Evolutionary conservation across 1,140 invertebrate species (phyloP).

Genomic region (Drosophila orena): DNA sequence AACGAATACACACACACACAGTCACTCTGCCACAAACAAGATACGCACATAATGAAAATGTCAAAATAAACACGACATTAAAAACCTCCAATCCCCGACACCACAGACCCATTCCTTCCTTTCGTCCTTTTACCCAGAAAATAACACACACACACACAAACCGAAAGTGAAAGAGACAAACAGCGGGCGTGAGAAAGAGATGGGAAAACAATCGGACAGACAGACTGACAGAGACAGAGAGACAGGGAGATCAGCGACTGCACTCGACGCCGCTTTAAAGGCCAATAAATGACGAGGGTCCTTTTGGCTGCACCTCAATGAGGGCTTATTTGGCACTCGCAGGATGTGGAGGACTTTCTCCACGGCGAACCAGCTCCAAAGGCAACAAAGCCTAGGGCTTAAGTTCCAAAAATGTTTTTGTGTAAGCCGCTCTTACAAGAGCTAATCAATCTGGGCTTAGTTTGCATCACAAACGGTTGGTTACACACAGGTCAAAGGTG

Average conservation of each 20-base stretch:
- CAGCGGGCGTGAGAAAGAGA: constrained; percentile 30
- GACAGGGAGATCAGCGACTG: constrained; percentile 49
- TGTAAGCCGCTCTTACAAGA: background rate
- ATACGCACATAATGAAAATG: constrained; percentile 79
- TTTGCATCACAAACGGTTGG: background rate
- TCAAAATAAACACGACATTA: constrained; percentile 84
- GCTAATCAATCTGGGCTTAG: background rate
- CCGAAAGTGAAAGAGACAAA: constrained; percentile 27
- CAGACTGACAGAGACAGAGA: constrained; percentile 8
- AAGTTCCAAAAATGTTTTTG: background rate
- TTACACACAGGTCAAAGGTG: too few species aligned
- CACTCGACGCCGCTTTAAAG: constrained; percentile 72
- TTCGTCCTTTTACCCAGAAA: background rate
- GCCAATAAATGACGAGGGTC: constrained; percentile 73
- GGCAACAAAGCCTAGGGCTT: background rate
- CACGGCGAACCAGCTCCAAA: constrained; percentile 16
- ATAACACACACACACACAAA: constrained; percentile 23
- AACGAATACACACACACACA: constrained; percentile 37
- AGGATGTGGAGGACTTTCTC: constrained; percentile 23
- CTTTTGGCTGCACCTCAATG: constrained; percentile 51
- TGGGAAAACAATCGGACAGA: constrained; percentile 27
- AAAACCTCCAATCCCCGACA: constrained; percentile 52
- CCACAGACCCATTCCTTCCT: background rate
- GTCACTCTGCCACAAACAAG: constrained; percentile 27
- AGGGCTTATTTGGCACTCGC: constrained; percentile 37